Base-by-base conservation (phyloP, 1,140 invertebrate species). In the Musca vetustissima region DNA sequence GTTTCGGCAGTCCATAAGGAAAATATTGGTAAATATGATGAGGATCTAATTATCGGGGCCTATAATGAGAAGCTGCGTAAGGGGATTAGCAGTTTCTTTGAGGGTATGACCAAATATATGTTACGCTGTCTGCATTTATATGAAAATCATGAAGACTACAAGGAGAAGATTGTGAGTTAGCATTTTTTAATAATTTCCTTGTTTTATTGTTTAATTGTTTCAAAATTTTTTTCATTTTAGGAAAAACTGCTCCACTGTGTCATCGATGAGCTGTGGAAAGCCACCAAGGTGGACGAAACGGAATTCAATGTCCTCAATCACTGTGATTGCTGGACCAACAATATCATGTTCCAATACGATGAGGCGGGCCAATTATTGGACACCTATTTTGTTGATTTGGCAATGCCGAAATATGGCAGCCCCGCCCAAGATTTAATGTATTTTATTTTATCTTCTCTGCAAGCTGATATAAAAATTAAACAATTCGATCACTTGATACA, bases 241-340 rank as follows among this genome's bases (percentile, higher is more conserved):
- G 36, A 65, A 65, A 65, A 24, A 48, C 47, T 52, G 24, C 67
- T 67, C 14, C 4, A 64, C 81, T 36, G 21, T 65, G 82, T 21
- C 13, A 22, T 65, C 14, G 6, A 36, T 6, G 66, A 73, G 24
- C 69, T 73, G 1, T 53, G 65, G 1, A 11, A 66, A 8, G 21
- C 73, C 1, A 66, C 64, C 9, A 57, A 69, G 8, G 25, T 21
- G 1, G 59, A 86, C 24, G 71, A 80, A 0, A 77, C 84, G 15
- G 83, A 84, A 36, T 87, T 87, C 67, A 83, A 84, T 64, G 86
- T 89, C 2, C 76, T 90, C 4, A 87, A 86, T 72, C 89, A 90
- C 67, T 89, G 89, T 1, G 89, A 90, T 74, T 81, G 83, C 1
- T 90, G 89, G 88, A 80, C 86, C 0, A 89, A 88, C 53, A 91